These are phyloP conservation scores for Nibea coibor DNA, from an alignment of 2,113 vertebrate species.

Conservation along the genomic window DNA sequence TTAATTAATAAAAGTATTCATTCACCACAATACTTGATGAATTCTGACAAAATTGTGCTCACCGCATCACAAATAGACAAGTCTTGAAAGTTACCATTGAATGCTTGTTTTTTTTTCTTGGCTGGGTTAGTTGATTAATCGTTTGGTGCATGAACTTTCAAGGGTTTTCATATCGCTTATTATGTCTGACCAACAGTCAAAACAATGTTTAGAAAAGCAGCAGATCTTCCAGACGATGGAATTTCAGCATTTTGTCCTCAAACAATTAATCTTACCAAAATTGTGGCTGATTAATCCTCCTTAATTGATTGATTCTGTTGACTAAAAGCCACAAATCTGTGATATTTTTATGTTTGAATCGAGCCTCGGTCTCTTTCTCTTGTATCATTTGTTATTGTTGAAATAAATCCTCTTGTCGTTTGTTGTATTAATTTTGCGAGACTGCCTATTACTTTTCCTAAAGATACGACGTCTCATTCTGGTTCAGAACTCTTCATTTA, in stretches of 20 bases:
- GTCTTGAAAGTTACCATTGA: background rate
- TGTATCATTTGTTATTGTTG: slow-evolving; percentile 13
- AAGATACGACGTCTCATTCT: slow-evolving; percentile 33
- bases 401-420: slow-evolving; percentile 16
- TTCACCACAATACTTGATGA: background rate
- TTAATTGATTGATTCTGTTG: background rate
- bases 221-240: background rate
- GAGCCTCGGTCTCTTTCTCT: background rate
- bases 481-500: slow-evolving; percentile 28
- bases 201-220: background rate
- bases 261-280: background rate
- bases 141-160: background rate
- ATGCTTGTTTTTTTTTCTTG: background rate
- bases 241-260: background rate
- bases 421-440: slow-evolving; percentile 12
- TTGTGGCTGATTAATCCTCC: background rate
- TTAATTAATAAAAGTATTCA: background rate
- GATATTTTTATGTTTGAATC: background rate
- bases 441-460: slow-evolving; percentile 12
- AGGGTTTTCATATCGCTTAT: background rate
- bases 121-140: background rate
- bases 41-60: background rate
- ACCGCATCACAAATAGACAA: background rate
- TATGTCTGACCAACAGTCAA: background rate
- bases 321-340: slow-evolving; percentile 23